These are phyloP conservation scores for Coregonus ussuriensis DNA, from an alignment of 2,797 vertebrate species.

Conservation along the genomic window DNA sequence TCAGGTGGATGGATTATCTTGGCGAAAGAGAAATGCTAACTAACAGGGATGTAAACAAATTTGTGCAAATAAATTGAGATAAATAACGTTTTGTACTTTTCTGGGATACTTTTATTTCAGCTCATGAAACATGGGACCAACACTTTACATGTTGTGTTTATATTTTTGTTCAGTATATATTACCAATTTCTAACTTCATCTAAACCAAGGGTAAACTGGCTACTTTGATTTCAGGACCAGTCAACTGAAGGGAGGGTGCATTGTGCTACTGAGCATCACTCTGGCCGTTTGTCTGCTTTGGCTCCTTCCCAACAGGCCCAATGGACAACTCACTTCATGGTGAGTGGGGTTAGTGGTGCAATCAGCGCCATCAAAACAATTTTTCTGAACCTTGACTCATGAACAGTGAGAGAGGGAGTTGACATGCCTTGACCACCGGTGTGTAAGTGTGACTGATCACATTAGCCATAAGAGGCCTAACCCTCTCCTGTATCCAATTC, in stretches of 20 bases:
- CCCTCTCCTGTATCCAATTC: slow-evolving; percentile 76
- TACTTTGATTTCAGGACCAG: not conserved
- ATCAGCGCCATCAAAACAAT: slow-evolving; percentile 73
- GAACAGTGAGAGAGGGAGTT: slow-evolving; percentile 56
- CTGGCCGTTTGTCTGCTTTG: not conserved
- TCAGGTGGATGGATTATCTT: too few relatives aligned
- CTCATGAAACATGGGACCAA: too few relatives aligned
- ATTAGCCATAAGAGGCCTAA: slow-evolving; percentile 72
- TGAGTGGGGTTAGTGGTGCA: slow-evolving; percentile 55
- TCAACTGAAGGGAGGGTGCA: not conserved
- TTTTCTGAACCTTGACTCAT: slow-evolving; percentile 73
- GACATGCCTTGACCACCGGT: slow-evolving; percentile 71
- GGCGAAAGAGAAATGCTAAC: too few relatives aligned
- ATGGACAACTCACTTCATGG: slow-evolving; percentile 33
- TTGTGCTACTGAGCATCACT: not conserved
- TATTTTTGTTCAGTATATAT: too few relatives aligned
- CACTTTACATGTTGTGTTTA: too few relatives aligned
- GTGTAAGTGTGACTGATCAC: slow-evolving; percentile 61
- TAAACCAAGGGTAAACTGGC: not conserved
- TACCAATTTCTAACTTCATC: not conserved
- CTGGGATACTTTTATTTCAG: too few relatives aligned
- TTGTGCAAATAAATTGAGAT: too few relatives aligned
- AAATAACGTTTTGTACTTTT: too few relatives aligned
- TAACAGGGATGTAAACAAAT: too few relatives aligned
- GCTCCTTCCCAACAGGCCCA: slow-evolving; percentile 30